Evolutionary conservation across 53 echinoderm and acorn worm species (phyloP), one percentile per base, ranked within the genome.

Genomic region (Holothuria leucospilota): DNA sequence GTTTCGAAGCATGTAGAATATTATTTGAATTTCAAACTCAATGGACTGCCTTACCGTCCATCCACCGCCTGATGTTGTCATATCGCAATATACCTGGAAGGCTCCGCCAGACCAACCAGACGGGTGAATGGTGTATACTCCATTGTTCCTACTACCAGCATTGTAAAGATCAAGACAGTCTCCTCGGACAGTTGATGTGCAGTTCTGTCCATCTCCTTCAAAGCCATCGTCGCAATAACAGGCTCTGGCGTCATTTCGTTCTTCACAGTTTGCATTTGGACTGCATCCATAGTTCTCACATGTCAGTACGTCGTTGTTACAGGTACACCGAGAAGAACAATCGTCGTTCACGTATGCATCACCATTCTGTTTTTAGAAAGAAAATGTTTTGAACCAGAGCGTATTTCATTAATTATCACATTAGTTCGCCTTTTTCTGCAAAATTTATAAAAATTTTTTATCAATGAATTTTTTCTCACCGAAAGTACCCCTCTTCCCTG

Each of bases 111-210:
- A 20, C 78, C 78, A 78, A 27, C 78, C 78, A 78, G 78, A 21
- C 27, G 78, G 78, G n/a, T 23, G 26, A 20, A 78, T 78, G 59
- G 21, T 78, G 59, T 78, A 78, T n/a, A 58, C 26, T 20, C 59
- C 78, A 78, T 26, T 25, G 27, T 59, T 59, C 7, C 2, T 78
- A 21, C 24, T 26, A 56, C 78, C 78, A 56, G 56, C 51, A 10
- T 23, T 78, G 27, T 78, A 78, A n/a, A 56, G 53, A 4, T 78
- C 78, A 78, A 53, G 27, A n/a, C 78, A 78, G 58, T 78, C 78
- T 13, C 23, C 58, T 25, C 21, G 20, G 2, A 8, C 21, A 23
- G 12, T 27, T 63, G 23, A 27, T 10, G 58, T 56, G 20, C 78
- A 78, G 28, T 4, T 78, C n/a, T 24, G 25, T 52, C 78, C 78